Evolutionary conservation across 1,140 invertebrate genomes (phyloP).

Genomic region (Procambarus clarkii): DNA sequence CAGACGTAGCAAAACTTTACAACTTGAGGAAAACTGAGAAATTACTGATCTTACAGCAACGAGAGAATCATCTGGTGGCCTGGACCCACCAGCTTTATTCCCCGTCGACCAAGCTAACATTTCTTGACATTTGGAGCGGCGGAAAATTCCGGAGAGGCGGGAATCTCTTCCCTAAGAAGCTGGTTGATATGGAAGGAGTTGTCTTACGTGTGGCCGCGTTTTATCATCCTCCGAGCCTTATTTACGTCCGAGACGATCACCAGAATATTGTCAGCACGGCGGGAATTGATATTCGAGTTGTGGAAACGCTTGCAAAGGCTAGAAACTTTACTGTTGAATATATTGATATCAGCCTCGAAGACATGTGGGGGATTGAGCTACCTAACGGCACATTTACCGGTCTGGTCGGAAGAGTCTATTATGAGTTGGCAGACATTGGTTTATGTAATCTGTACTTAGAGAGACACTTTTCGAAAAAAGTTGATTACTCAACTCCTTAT

Average conservation of each 20-base stretch:
- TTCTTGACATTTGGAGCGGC: background rate
- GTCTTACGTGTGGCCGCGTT: constrained; percentile 58
- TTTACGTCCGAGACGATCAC: background rate
- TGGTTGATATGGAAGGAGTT: constrained; percentile 29
- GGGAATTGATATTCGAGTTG: constrained; percentile 70
- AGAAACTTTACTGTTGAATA: constrained; percentile 66
- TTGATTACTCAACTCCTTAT: constrained; percentile 49
- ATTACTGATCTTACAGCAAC: too few relatives aligned
- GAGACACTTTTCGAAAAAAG: constrained; percentile 50
- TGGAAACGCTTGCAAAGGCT: constrained; percentile 53
- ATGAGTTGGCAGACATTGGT: constrained; percentile 69
- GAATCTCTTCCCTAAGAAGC: constrained; percentile 34
- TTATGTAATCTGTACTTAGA: constrained; percentile 72
- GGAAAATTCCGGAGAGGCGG: background rate
- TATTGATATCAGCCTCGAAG: constrained; percentile 58
- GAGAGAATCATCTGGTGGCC: background rate
- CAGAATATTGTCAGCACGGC: constrained; percentile 37
- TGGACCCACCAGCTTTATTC: constrained; percentile 51
- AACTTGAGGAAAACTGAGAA: constrained; percentile 29
- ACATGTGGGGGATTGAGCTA: constrained; percentile 73
- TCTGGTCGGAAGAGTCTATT: constrained; percentile 71
- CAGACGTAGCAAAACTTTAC: constrained; percentile 25
- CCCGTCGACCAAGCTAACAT: background rate
- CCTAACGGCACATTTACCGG: constrained; percentile 67
- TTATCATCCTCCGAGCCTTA: constrained; percentile 64